Percentiles rank a stretch among this genome's conserved stretches.
Conservation (phyloP, 2,113 vertebrate genomes). For the Mormyrus iriodes region DNA sequence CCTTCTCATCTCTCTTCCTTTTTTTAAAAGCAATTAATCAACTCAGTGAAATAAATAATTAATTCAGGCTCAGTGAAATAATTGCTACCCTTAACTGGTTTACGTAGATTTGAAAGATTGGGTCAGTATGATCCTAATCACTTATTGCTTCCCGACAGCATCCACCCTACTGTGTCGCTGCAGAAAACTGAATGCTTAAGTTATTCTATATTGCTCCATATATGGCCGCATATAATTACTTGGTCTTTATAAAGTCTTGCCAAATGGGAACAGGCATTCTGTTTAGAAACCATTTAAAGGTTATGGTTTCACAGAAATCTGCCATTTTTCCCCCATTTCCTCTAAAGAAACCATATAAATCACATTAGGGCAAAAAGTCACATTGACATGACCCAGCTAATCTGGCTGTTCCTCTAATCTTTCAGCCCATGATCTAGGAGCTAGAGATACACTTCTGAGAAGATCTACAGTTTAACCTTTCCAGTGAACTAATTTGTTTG, state of each 20-base stretch:
- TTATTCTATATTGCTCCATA: neutral
- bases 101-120: neutral
- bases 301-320: neutral
- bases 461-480: constrained; percentile 18
- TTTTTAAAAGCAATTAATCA: neutral
- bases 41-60: neutral
- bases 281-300: neutral
- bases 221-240: neutral
- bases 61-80: neutral
- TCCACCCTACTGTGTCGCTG: neutral
- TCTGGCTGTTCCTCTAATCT: neutral
- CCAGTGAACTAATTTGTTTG: constrained; percentile 8
- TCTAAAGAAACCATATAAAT: neutral
- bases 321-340: neutral
- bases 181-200: neutral
- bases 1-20: neutral
- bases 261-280: neutral
- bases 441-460: constrained; percentile 16
- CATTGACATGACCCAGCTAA: constrained; percentile 8
- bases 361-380: neutral
- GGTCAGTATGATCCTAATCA: neutral
- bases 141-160: neutral
- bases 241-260: neutral
- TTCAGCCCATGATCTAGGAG: constrained; percentile 11
- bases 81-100: neutral